Evolutionary conservation across 2,888 invertebrate species (phyloP).

Genomic region (Phania funesta): DNA sequence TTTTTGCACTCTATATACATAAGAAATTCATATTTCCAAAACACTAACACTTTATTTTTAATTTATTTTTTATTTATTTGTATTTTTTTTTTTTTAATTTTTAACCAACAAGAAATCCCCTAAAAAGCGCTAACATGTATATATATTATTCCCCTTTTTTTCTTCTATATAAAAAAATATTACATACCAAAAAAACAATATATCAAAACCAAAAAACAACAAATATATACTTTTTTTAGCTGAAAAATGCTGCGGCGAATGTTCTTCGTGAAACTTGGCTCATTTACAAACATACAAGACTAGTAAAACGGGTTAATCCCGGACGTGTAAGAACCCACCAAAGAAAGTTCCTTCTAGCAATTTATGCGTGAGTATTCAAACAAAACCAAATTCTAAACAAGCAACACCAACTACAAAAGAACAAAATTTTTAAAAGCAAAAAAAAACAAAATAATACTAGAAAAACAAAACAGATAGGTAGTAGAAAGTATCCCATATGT

Average conservation of each 20-base stretch:
- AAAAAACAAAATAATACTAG: background rate
- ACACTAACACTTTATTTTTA: no score
- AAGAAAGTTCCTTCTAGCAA: slow-evolving; percentile 99
- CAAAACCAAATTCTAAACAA: slow-evolving; percentile 53
- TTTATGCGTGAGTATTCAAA: slow-evolving; percentile 91
- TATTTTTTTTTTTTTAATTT: slow-evolving; percentile 22
- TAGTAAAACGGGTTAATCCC: slow-evolving; percentile 98
- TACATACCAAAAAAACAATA: slow-evolving; percentile 32
- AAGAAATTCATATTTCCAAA: background rate
- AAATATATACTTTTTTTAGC: slow-evolving; percentile 82
- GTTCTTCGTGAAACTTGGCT: slow-evolving; percentile 99
- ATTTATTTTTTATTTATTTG: background rate
- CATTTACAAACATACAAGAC: slow-evolving; percentile 99
- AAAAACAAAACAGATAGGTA: background rate
- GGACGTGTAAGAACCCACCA: slow-evolving; percentile 98
- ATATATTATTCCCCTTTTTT: slow-evolving; percentile 64
- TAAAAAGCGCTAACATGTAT: slow-evolving; percentile 52
- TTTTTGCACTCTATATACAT: slow-evolving; percentile 19
- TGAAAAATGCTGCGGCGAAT: slow-evolving; percentile 99
- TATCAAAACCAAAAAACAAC: slow-evolving; percentile 35
- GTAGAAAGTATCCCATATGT: background rate
- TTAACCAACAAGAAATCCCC: slow-evolving; percentile 8
- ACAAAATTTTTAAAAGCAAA: slow-evolving; percentile 11
- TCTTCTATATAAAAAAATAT: slow-evolving; percentile 42
- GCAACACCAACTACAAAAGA: slow-evolving; percentile 35